Evolutionary conservation across 2,113 vertebrate genomes (phyloP).

Genomic region (Amblyopsis rosae): DNA sequence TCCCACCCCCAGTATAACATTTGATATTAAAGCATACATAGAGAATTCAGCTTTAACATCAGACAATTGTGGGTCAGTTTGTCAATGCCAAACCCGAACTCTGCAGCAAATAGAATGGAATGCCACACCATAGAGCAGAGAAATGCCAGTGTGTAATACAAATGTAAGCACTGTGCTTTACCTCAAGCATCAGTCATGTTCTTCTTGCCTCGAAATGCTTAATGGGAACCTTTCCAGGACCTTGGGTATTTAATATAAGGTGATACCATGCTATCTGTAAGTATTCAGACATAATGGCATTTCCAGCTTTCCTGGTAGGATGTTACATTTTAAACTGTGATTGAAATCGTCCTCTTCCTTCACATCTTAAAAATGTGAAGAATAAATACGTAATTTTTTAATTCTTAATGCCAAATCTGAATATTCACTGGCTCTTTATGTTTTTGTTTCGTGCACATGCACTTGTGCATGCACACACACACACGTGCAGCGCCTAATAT

Average conservation of each 20-base stretch:
- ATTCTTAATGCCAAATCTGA: constrained; percentile 29
- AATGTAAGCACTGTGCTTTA: neutral
- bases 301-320: constrained; percentile 33
- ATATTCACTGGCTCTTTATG: constrained; percentile 32
- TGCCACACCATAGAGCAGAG: neutral
- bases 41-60: too few relatives aligned
- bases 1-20: too few relatives aligned
- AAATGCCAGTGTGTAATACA: constrained; percentile 10
- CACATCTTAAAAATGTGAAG: constrained; percentile 58
- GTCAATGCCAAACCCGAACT: too few relatives aligned
- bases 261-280: constrained; percentile 31
- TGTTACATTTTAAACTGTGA: constrained; percentile 55
- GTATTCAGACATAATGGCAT: constrained; percentile 52
- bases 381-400: constrained; percentile 38
- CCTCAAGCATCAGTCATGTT: constrained; percentile 1
- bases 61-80: too few relatives aligned
- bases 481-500: neutral
- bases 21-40: too few relatives aligned
- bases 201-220: constrained; percentile 8
- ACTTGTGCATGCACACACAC: neutral
- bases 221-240: constrained; percentile 7
- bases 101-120: too few relatives aligned
- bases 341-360: constrained; percentile 52
- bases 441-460: neutral
- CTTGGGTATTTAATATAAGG: neutral